Base-by-base conservation (phyloP, 2,888 invertebrate genomes). In the Drosophila rellima region DNA sequence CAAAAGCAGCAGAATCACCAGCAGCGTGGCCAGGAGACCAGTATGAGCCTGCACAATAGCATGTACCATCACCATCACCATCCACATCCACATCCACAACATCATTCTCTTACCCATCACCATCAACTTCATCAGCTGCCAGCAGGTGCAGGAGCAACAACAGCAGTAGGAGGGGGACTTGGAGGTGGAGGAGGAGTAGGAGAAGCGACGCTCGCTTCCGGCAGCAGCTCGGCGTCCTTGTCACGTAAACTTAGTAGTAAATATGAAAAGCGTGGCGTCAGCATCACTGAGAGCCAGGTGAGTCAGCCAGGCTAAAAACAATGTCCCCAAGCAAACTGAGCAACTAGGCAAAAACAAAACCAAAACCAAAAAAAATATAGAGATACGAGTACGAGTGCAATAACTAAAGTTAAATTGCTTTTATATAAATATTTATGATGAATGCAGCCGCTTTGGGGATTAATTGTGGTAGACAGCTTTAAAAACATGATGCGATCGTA, bases 221-320 rank as follows among this genome's bases (percentile, higher is more conserved):
- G 69, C 57, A 75, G 78, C 70, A 81, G 80, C 64, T 74, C 81
- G 17, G 71, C 90, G 54, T 78, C 88, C 71, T 75, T 92, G 81
- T 91, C 93, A 80, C 91, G 93, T 75, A 92, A 92, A 65, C 92
- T 92, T 66, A 93, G 93, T 74, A 92, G 91, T 77, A 92, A 93
- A 88, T 93, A 93, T 83, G 93, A 93, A 74, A 91, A 93, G 74
- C 91, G 92, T 66, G 88, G 89, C 71, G 92, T 93, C 74, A 92
- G 92, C 89, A 92, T 93, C 77, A 91, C 92, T 35, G 93, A 93
- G 74, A 93, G 92, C 74, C 92, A 93, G 92, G 93, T 93, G 82
- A 90, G 89, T 61, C 52, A 31, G 17, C 33, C 47, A 68, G 50
- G 67, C 45, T 18, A 20, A 35, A 48, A 62, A 66, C 47, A 66